phyloP scores from a whole-genome alignment of 2,113 vertebrate species.

The Tympanuchus pallidicinctus region DNA sequence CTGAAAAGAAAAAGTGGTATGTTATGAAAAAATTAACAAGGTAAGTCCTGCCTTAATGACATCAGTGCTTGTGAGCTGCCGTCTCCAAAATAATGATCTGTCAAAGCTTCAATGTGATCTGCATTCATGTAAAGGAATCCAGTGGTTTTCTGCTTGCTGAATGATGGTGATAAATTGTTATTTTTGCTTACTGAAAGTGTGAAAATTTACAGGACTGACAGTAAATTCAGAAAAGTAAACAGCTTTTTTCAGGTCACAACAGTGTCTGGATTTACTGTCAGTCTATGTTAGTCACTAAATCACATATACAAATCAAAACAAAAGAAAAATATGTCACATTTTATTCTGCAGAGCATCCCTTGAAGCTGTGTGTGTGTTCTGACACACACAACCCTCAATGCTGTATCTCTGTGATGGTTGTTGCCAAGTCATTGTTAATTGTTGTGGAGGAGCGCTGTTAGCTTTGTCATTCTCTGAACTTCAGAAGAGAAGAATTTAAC shows the following conservation, averaged over 20 bases:
- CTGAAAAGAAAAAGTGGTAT: not conserved
- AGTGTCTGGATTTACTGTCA: conserved; percentile 5
- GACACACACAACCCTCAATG: not conserved
- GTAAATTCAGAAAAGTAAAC: not conserved
- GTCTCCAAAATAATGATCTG: conserved; percentile 20
- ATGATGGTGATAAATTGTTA: conserved; percentile 6
- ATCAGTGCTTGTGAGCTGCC: not conserved
- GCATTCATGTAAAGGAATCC: not conserved
- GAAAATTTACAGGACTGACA: conserved; percentile 24
- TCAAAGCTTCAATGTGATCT: not conserved
- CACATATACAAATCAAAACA: not conserved
- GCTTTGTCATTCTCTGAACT: not conserved
- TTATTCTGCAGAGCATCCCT: not conserved
- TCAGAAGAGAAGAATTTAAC: not conserved
- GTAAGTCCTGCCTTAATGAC: not conserved
- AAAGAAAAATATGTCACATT: not conserved
- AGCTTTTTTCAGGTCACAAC: not conserved
- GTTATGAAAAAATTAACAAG: not conserved
- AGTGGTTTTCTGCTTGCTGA: not conserved
- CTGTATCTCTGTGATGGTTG: not conserved
- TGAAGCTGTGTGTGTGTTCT: not conserved
- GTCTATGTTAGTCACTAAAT: not conserved
- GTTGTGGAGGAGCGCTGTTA: not conserved
- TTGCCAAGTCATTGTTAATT: not conserved
- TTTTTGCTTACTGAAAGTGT: not conserved